These are phyloP conservation scores for Papilio xuthus DNA, from an alignment of 1,140 invertebrate genomes.

Conservation along the genomic window DNA sequence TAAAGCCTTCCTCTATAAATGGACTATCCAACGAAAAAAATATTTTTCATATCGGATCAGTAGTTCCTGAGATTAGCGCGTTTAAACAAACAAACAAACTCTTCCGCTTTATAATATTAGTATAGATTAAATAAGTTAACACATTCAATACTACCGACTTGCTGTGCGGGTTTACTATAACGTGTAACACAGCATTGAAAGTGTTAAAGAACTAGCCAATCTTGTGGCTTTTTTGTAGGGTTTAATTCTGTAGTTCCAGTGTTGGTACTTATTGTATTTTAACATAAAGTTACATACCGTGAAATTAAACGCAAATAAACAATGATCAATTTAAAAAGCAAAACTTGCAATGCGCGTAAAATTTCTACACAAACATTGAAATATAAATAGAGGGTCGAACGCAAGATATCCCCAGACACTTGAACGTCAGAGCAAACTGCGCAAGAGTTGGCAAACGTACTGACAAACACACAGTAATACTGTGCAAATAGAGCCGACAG, in stretches of 20 bases:
- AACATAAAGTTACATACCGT: background rate
- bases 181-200: too few relatives aligned
- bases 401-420: constrained; percentile 29
- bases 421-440: constrained; percentile 20
- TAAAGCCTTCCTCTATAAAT: too few relatives aligned
- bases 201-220: too few relatives aligned
- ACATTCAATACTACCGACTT: too few relatives aligned
- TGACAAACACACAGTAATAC: constrained; percentile 21
- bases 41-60: too few relatives aligned
- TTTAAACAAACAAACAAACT: too few relatives aligned
- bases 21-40: too few relatives aligned
- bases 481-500: constrained; percentile 5
- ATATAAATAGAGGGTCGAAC: constrained; percentile 14
- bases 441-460: constrained; percentile 9
- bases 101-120: too few relatives aligned
- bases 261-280: background rate
- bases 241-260: background rate
- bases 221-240: background rate
- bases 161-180: too few relatives aligned
- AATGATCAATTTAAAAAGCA: constrained; percentile 12
- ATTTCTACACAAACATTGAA: background rate
- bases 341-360: constrained; percentile 18
- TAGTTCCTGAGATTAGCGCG: too few relatives aligned
- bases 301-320: background rate
- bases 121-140: too few relatives aligned